These are phyloP conservation scores for Shinisaurus crocodilurus DNA, from an alignment of 2,113 vertebrate genomes.

Conservation along the genomic window DNA sequence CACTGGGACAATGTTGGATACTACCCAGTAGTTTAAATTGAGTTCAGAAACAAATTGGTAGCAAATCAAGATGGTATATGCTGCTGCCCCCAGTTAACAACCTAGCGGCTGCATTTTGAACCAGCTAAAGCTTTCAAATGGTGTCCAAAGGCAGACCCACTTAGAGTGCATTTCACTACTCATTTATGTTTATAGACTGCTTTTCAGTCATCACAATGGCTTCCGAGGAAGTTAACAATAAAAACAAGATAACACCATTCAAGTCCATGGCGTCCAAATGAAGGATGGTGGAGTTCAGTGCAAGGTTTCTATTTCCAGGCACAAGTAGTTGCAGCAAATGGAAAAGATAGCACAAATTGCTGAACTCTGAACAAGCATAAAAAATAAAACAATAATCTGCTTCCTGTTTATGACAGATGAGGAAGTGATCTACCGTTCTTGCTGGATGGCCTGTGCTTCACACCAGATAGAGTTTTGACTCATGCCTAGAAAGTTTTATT, in stretches of 20 bases:
- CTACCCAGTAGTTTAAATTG: background rate
- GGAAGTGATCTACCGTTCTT: conserved; percentile 28
- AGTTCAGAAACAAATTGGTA: background rate
- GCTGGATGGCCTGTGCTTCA: background rate
- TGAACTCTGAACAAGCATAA: conserved; percentile 32
- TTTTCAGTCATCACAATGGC: background rate
- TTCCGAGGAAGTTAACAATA: background rate
- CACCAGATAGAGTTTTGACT: background rate
- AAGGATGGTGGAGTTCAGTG: background rate
- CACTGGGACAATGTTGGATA: no score
- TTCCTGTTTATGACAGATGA: conserved; percentile 52
- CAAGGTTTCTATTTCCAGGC: conserved; percentile 26
- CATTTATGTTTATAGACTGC: background rate
- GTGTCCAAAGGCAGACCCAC: background rate
- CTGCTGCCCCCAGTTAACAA: background rate
- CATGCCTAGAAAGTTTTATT: background rate
- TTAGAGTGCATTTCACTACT: background rate
- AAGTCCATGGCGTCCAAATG: background rate
- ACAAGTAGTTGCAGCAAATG: background rate
- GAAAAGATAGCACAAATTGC: conserved; percentile 19
- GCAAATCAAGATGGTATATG: background rate
- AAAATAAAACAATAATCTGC: conserved; percentile 49
- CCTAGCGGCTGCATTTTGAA: background rate
- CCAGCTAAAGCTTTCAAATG: background rate
- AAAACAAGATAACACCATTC: no score